These are phyloP conservation scores for Drosophila trapezifrons DNA, from an alignment of 1,140 invertebrate genomes.

Conservation along the genomic window DNA sequence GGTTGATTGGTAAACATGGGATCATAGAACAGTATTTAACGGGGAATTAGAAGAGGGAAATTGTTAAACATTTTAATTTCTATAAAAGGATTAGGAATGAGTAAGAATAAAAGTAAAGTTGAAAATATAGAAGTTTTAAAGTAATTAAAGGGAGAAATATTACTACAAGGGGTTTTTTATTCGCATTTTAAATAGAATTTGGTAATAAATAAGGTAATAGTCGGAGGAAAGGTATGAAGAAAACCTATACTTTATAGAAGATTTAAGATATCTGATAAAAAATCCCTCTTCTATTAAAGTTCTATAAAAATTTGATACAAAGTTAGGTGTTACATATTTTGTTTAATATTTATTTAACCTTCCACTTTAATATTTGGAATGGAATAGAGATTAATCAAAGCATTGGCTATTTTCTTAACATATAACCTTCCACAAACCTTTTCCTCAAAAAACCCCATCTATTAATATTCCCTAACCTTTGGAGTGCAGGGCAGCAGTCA, in stretches of 20 bases:
- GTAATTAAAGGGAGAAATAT: background rate
- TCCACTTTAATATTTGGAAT: too few relatives aligned
- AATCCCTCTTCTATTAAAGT: too few relatives aligned
- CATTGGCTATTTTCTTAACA: background rate
- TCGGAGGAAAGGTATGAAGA: too few relatives aligned
- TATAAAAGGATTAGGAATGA: background rate
- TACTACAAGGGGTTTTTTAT: too few relatives aligned
- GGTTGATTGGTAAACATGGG: constrained; percentile 25
- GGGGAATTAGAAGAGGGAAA: background rate
- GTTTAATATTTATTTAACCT: background rate
- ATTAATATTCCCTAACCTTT: constrained; percentile 30
- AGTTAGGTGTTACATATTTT: background rate
- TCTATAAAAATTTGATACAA: too few relatives aligned
- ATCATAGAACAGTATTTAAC: background rate
- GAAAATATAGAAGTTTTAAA: background rate
- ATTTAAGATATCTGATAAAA: too few relatives aligned
- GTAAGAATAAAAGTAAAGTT: background rate
- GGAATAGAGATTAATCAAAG: background rate
- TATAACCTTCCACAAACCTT: background rate
- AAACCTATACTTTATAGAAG: too few relatives aligned
- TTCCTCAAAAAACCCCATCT: background rate
- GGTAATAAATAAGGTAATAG: too few relatives aligned
- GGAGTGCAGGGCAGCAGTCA: constrained; percentile 47
- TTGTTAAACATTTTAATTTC: background rate
- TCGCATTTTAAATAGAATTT: too few relatives aligned